These are phyloP conservation scores for Carposina sasakii DNA, from an alignment of 1,140 invertebrate species.

Conservation along the genomic window DNA sequence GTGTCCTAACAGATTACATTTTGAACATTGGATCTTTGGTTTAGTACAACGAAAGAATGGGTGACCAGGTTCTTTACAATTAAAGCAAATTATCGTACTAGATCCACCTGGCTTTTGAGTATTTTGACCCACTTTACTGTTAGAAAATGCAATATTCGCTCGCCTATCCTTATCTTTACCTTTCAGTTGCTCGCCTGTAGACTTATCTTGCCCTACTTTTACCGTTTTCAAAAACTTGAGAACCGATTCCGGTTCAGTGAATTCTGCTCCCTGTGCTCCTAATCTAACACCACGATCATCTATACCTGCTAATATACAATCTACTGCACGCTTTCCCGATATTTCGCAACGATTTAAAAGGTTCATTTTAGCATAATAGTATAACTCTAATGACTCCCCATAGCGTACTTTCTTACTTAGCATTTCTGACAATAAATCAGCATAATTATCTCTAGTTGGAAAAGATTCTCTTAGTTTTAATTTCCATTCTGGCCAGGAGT, in stretches of 20 bases:
- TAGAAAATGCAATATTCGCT: not conserved
- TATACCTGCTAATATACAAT: slow-evolving; percentile 6
- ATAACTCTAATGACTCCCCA: slow-evolving; percentile 6
- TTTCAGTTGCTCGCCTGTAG: not conserved
- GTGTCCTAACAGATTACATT: slow-evolving; percentile 4
- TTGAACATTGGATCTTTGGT: slow-evolving; percentile 1
- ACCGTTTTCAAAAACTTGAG: slow-evolving; percentile 4
- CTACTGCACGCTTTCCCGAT: slow-evolving; percentile 5
- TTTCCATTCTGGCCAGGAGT: slow-evolving; percentile 33
- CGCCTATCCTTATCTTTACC: slow-evolving; percentile 2
- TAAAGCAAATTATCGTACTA: slow-evolving; percentile 3
- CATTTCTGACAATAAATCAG: slow-evolving; percentile 19
- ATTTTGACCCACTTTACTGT: not conserved
- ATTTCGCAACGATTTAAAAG: slow-evolving; percentile 11
- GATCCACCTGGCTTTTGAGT: not conserved
- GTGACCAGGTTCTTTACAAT: slow-evolving; percentile 14
- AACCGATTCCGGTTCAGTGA: slow-evolving; percentile 4
- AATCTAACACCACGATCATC: slow-evolving; percentile 5
- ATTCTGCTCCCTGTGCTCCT: slow-evolving; percentile 4
- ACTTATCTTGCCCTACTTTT: not conserved
- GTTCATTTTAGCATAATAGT: slow-evolving; percentile 9
- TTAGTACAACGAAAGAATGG: slow-evolving; percentile 8
- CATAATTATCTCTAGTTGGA: slow-evolving; percentile 16
- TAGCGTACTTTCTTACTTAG: slow-evolving; percentile 6
- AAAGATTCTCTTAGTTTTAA: slow-evolving; percentile 25